A percentile compares a stretch with the other conserved stretches of the same genome.
These are phyloP conservation scores for Mesocentrotus franciscanus DNA, from an alignment of 53 echinoderm and acorn worm genomes.

Conservation along the genomic window DNA sequence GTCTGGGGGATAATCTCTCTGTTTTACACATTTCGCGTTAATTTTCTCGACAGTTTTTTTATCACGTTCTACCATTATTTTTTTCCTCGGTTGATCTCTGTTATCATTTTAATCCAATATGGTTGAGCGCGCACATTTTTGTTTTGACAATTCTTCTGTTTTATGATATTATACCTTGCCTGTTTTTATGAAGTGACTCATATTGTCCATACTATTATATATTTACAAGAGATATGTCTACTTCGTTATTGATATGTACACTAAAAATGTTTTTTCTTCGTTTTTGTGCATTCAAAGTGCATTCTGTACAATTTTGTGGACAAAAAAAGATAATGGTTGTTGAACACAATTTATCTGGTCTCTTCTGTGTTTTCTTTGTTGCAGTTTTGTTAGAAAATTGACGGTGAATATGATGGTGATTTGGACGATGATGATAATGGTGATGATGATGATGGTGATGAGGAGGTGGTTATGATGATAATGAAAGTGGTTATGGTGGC, in stretches of 20 bases:
- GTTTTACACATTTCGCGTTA: constrained; percentile 16
- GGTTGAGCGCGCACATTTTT: constrained; percentile 45
- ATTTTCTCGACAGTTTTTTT: constrained; percentile 5
- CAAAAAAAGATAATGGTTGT: constrained; percentile 70
- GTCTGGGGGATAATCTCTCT: constrained; percentile 27
- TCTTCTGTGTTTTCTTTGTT: neutral
- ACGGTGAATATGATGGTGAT: neutral
- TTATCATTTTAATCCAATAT: constrained; percentile 13
- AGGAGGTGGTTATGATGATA: constrained; percentile 38
- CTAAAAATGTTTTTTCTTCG: constrained; percentile 54
- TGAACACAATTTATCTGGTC: constrained; percentile 53
- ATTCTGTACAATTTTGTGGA: constrained; percentile 72
- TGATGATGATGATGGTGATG: neutral
- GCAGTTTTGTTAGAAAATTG: neutral
- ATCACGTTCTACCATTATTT: neutral
- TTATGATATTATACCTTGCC: constrained; percentile 68
- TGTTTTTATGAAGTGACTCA: constrained; percentile 68
- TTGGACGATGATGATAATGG: neutral
- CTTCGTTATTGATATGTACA: constrained; percentile 69
- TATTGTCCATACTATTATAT: constrained; percentile 68
- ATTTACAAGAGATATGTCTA: constrained; percentile 65
- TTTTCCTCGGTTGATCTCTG: neutral
- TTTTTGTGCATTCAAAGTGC: constrained; percentile 71
- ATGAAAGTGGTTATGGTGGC: constrained; percentile 14
- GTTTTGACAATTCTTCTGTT: constrained; percentile 46